These are phyloP conservation scores for Labia minor DNA, from an alignment of 2,888 invertebrate species.

Conservation along the genomic window DNA sequence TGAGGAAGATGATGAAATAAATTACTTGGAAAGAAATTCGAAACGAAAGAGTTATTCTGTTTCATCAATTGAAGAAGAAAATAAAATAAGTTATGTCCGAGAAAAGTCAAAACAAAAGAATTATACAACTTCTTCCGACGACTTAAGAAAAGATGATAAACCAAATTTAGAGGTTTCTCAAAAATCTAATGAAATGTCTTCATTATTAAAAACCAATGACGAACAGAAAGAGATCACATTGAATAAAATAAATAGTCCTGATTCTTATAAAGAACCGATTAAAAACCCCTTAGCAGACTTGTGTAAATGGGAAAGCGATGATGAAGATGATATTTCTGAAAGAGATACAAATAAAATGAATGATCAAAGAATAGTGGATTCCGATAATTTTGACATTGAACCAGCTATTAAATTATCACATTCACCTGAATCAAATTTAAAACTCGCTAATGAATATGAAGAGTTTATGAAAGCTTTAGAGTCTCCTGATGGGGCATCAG, in stretches of 20 bases:
- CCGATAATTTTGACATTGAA: neutral
- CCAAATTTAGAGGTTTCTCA: too few relatives aligned
- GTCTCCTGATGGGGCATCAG: neutral
- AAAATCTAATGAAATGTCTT: too few relatives aligned
- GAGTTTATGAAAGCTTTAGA: slow-evolving; percentile 44
- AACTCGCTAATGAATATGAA: slow-evolving; percentile 43
- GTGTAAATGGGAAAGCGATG: neutral
- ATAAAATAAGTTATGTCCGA: neutral
- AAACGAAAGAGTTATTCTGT: neutral
- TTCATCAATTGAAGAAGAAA: neutral
- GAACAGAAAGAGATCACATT: too few relatives aligned
- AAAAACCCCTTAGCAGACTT: too few relatives aligned
- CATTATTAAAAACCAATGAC: too few relatives aligned
- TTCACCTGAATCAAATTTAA: slow-evolving; percentile 23
- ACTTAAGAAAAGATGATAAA: too few relatives aligned
- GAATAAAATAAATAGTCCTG: too few relatives aligned
- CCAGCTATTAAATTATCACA: neutral
- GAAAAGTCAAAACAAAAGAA: neutral
- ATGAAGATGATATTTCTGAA: neutral
- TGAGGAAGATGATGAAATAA: neutral
- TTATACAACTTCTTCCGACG: neutral
- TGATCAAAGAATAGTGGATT: neutral
- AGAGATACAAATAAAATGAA: neutral
- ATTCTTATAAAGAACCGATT: too few relatives aligned
- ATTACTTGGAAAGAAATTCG: too few relatives aligned